Evolutionary conservation across 2,797 vertebrate species (phyloP), one percentile per base, ranked within the genome.

Genomic region (Cyprinella venusta): DNA sequence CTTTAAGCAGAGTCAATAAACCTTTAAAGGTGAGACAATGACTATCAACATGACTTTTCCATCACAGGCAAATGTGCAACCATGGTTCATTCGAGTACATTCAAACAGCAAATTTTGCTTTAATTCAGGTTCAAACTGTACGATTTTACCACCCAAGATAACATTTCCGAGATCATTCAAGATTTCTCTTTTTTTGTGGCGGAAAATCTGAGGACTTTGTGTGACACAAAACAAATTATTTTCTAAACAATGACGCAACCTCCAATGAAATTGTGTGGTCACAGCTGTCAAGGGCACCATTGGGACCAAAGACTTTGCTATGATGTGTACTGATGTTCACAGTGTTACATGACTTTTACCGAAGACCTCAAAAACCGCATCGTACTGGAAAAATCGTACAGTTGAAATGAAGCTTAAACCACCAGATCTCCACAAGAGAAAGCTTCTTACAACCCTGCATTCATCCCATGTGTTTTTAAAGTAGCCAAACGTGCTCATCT

Each of bases 21-120:
- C 24, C 38, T 48, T n/a, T n/a, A n/a, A n/a, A n/a, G n/a, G n/a
- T n/a, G n/a, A n/a, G n/a, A n/a, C n/a, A n/a, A n/a, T n/a, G n/a
- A n/a, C n/a, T n/a, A n/a, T n/a, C n/a, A n/a, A n/a, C n/a, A n/a
- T n/a, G n/a, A n/a, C n/a, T n/a, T n/a, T n/a, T n/a, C n/a, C n/a
- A n/a, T n/a, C n/a, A n/a, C n/a, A n/a, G n/a, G n/a, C n/a, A n/a
- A n/a, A 64, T 65, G 48, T 82, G 71, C 45, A 79, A 54, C 5
- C 40, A 79, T 45, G 16, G 26, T 78, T 84, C 21, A 72, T 77
- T 56, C 16, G 6, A 72, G 59, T 56, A 36, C 69, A 67, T 61
- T 61, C 3, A 70, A 79, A 78, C 19, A 38, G 19, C 63, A 52
- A 59, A 70, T 15, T 2, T 16, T n/a, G 30, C 72, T 76, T 56